Base-by-base conservation (phyloP, 2,113 vertebrate species). In the Mobula hypostoma region DNA sequence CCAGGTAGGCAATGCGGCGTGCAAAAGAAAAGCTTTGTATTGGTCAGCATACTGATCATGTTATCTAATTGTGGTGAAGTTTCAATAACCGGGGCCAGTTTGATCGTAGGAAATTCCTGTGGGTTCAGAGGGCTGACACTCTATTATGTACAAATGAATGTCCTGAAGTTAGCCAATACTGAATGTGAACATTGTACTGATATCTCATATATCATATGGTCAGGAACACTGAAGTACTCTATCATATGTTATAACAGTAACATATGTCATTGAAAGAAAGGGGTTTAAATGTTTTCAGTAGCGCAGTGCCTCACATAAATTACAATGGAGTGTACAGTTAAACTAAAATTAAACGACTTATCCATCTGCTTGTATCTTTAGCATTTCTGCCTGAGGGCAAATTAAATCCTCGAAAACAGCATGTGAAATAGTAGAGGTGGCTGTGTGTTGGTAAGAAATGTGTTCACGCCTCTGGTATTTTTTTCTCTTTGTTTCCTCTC, bases 1-100 rank as follows among this genome's bases (percentile, higher is more conserved):
- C 91, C 70, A 74, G 91, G 91, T 93, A 93, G 91, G 36, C 68
- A 76, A 74, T 72, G 91, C 91, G 74, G 70, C 48, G 68, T 74
- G 91, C 91, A 93, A 93, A 93, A 93, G 91, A 93, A 93, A 93
- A 74, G 91, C 91, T 93, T 93, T 93, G 68, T 93, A 93, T 93
- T 74, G 91, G 91, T 70, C 68, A 74, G 68, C 91, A 5, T 93
- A 48, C 91, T 93, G 91, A 93, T 93, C 91, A 93, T 74, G 36
- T 93, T 93, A 93, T 93, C 91, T 93, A 93, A 93, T 93, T 93
- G 36, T 93, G 70, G 72, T 93, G 91, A 70, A 74, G 91, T 93
- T 93, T 93, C 91, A 93, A 93, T 93, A 93, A 93, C 14, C 36
- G 72, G 70, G n/a, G 68, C 91, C 48, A 70, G 91, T 74, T 93